Base-by-base conservation (phyloP, 2,113 vertebrate species). In the Proterorhinus semilunaris region DNA sequence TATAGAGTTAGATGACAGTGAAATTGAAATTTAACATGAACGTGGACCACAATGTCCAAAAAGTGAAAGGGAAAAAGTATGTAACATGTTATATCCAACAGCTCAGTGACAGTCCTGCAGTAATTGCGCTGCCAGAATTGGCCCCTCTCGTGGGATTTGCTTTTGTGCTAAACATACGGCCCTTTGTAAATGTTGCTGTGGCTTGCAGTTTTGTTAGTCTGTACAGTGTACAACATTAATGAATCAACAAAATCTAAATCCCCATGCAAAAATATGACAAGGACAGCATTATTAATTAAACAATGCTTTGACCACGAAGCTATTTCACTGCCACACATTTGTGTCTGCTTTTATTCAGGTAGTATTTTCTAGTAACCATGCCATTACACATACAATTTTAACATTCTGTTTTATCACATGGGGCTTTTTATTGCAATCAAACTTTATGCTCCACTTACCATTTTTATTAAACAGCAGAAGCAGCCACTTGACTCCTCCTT, bases 301-400 rank as follows among this genome's bases (percentile, higher is more conserved):
- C 77, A 78, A 83, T 80, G 81, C 71, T 47, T 68, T 69, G 75
- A 71, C 67, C 43, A 75, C 80, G 72, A 87, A 75, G 81, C 83
- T 79, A 27, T 27, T 21, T 27, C 10, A 55, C 12, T 21, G 11
- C 11, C 53, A 55, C 10, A 9, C 53, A 9, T 55, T 53, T 36
- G 27, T 36, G 27, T 36, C 3, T 36, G 27, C 27, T 36, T 55
- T 55, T 55, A 27, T 55, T 10, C 17, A 55, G 17, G 10, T 27
- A 6, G 11, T 55, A 55, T 27, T n/a, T 27, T 55, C 21, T 27
- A 27, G 53, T 55, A 27, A 55, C 17, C 17, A 27, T 76, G 11
- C 11, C 6, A 10, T 36, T 42, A 58, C 27, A 36, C 11, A 57
- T 36, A 58, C 55, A 42, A 58, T 36, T 58, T 58, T 58, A 58